phyloP scores from a whole-genome alignment of 2,797 vertebrate genomes.

The Aeoliscus strigatus region DNA sequence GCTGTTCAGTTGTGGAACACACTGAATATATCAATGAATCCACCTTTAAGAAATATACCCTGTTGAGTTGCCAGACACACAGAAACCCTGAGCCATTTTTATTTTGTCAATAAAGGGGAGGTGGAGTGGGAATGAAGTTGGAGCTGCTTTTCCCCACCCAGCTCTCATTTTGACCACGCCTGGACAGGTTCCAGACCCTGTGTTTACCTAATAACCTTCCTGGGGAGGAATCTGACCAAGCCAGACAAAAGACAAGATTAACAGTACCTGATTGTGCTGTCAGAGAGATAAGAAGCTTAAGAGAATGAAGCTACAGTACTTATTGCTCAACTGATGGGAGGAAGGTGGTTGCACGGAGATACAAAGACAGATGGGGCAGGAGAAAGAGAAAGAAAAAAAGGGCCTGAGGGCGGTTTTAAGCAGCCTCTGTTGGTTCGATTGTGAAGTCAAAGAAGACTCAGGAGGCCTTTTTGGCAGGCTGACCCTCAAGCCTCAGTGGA shows the following conservation, averaged over 20 bases:
- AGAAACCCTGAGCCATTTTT: slow-evolving; percentile 15
- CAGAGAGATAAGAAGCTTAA: slow-evolving; percentile 70
- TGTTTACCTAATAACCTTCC: slow-evolving; percentile 66
- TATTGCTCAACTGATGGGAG: slow-evolving; percentile 57
- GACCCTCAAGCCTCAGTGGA: slow-evolving; percentile 41
- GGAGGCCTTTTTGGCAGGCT: slow-evolving; percentile 33
- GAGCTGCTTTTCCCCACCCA: slow-evolving; percentile 25
- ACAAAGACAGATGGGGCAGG: slow-evolving; percentile 32
- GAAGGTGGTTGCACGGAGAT: slow-evolving; percentile 28
- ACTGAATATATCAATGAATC: slow-evolving; percentile 3
- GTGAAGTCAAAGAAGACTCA: slow-evolving; percentile 40
- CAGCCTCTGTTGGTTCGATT: slow-evolving; percentile 29
- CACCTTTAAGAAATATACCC: slow-evolving; percentile 2
- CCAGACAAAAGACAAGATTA: slow-evolving; percentile 71
- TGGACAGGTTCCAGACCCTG: slow-evolving; percentile 49
- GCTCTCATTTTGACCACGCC: slow-evolving; percentile 38
- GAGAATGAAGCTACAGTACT: slow-evolving; percentile 64
- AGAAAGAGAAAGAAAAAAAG: slow-evolving; percentile 2
- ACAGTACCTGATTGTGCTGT: slow-evolving; percentile 61
- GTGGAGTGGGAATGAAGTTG: slow-evolving; percentile 30
- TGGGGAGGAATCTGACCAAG: slow-evolving; percentile 55
- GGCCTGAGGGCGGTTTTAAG: slow-evolving; percentile 39
- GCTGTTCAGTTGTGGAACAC: background rate
- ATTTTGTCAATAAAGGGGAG: slow-evolving; percentile 34
- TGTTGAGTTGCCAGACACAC: slow-evolving; percentile 1